Percentiles rank a stretch among this genome's conserved stretches.
Evolutionary conservation across 2,797 vertebrate species (phyloP).

Genomic region (Channallabes apus): DNA sequence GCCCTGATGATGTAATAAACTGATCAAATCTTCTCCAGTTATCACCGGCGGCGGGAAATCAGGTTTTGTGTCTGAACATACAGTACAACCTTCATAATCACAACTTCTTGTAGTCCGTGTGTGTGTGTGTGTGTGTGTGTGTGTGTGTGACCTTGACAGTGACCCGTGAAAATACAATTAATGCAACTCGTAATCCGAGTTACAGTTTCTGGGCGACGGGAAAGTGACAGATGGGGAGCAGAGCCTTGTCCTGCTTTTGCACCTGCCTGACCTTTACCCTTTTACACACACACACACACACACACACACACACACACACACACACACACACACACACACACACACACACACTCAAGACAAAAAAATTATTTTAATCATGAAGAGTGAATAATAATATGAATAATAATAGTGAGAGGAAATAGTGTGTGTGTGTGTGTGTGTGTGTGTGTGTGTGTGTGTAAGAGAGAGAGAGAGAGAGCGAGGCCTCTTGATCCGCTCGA

Average conservation of each 20-base stretch:
- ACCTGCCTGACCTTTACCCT: slow-evolving; percentile 71
- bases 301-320: slow-evolving; percentile 27
- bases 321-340: neutral
- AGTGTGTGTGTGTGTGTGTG: slow-evolving; percentile 1
- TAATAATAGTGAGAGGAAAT: neutral
- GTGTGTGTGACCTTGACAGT: slow-evolving; percentile 50
- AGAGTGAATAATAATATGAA: slow-evolving; percentile 1
- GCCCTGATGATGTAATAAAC: neutral
- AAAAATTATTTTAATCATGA: neutral
- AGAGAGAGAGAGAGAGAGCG: neutral
- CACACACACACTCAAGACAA: neutral
- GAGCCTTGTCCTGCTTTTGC: slow-evolving; percentile 55
- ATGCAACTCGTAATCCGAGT: slow-evolving; percentile 71
- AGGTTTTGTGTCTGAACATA: neutral
- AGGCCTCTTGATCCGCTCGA: slow-evolving; percentile 58
- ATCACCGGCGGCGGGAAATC: neutral
- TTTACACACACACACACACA: neutral
- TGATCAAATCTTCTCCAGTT: neutral
- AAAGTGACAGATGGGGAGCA: slow-evolving; percentile 70
- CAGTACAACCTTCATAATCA: no score
- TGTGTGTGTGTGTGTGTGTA: slow-evolving; percentile 6
- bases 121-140: slow-evolving; percentile 6
- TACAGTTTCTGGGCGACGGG: slow-evolving; percentile 62
- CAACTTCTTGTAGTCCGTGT: neutral
- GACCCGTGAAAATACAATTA: slow-evolving; percentile 68